Evolutionary conservation across 2,888 invertebrate species (phyloP).

Genomic region (Drosophila ustulata): DNA sequence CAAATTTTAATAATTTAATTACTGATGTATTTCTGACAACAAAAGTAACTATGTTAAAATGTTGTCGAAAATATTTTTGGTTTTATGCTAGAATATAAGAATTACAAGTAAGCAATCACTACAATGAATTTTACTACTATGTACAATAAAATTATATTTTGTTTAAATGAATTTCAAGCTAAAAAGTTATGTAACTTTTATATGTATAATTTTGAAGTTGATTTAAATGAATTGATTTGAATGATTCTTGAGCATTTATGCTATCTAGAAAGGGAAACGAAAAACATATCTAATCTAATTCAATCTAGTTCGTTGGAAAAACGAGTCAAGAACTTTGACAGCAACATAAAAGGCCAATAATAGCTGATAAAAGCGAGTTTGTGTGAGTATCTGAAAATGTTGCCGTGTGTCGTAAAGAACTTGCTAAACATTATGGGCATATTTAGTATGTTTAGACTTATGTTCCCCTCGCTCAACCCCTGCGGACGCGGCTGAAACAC

Average conservation of each 20-base stretch:
- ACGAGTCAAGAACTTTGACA: neutral
- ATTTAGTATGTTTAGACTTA: slow-evolving; percentile 11
- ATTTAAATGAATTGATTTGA: too few relatives aligned
- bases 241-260: neutral
- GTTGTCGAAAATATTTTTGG: too few relatives aligned
- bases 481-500: neutral
- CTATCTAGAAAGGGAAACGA: neutral
- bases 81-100: too few relatives aligned
- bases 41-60: too few relatives aligned
- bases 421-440: slow-evolving; percentile 18
- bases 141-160: too few relatives aligned
- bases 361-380: slow-evolving; percentile 5
- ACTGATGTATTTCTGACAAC: too few relatives aligned
- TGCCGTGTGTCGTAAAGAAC: slow-evolving; percentile 3
- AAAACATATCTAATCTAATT: neutral
- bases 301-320: neutral
- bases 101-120: too few relatives aligned
- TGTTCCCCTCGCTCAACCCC: neutral
- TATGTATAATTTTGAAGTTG: too few relatives aligned
- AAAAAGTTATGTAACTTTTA: too few relatives aligned
- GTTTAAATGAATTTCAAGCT: too few relatives aligned
- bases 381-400: neutral
- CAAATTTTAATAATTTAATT: too few relatives aligned
- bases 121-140: too few relatives aligned
- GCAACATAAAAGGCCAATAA: neutral